Base-by-base conservation (phyloP, 1,140 invertebrate genomes). In the Lineus longissimus region DNA sequence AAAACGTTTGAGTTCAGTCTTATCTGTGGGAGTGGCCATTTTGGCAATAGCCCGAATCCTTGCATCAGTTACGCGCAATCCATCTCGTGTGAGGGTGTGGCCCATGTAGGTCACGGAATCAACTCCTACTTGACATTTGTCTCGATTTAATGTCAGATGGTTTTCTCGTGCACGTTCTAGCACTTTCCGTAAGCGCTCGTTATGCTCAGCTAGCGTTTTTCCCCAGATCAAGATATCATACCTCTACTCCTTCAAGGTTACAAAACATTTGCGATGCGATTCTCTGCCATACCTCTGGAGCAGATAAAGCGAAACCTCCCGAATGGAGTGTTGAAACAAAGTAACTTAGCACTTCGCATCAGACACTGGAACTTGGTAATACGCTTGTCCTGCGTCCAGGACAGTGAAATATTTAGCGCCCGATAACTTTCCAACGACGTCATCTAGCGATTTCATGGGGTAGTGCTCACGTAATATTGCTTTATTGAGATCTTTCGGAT, bases 401-500 rank as follows among this genome's bases (percentile, higher is more conserved):
- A 51, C 47, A 19, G 6, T 51, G 25, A 51, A 51, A 23, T 23
- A 27, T n/a, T 51, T 51, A 4, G 19, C 25, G 6, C 47, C 47
- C 6, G 55, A 6, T 7, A 57, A 25, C 55, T 29, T 27, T 6
- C 55, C 27, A 19, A 27, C 17, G 7, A 31, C 23, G 6, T 57
- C 7, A 6, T 57, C 55, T 25, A 57, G 19, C 19, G 17, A n/a
- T 11, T 19, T 51, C 47, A 51, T 51, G n/a, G 47, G 47, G 25
- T 23, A 51, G n/a, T 23, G 19, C n/a, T 51, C 47, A 6, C 47
- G 6, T n/a, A 51, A 23, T 51, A 51, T 23, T 6, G 47, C 47
- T 51, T n/a, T 27, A 73, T 86, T 85, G 57, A 85, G 70, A 55
- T 83, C 72, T 25, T 64, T 70, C 7, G 84, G 84, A 73, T 86